These are phyloP conservation scores for Heliconius cydno DNA, from an alignment of 2,888 invertebrate species.

Conservation along the genomic window DNA sequence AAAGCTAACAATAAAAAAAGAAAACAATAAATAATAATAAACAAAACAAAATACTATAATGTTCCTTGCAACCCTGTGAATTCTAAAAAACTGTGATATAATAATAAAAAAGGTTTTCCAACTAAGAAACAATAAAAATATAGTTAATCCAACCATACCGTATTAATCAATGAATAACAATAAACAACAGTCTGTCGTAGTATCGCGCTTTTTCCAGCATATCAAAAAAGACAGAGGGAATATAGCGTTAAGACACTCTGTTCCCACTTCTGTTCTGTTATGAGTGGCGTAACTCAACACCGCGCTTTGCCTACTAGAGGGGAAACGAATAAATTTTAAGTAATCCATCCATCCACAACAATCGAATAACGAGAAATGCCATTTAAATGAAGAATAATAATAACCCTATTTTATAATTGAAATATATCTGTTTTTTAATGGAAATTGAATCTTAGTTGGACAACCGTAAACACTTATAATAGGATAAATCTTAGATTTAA, in stretches of 20 bases:
- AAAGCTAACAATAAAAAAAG: slow-evolving; percentile 19
- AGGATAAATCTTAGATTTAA: slow-evolving; percentile 70
- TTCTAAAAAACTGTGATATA: slow-evolving; percentile 73
- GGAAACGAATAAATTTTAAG: too few species aligned
- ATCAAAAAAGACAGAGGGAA: too few species aligned
- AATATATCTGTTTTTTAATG: background rate
- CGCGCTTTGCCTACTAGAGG: too few species aligned
- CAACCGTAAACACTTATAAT: slow-evolving; percentile 58
- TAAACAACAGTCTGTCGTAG: background rate
- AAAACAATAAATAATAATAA: slow-evolving; percentile 42
- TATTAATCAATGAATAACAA: background rate
- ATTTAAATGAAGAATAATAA: background rate
- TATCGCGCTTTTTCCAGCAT: too few species aligned
- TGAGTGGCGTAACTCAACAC: too few species aligned
- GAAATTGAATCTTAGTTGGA: slow-evolving; percentile 48
- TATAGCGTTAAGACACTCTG: too few species aligned
- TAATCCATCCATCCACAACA: background rate
- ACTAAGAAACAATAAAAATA: slow-evolving; percentile 56
- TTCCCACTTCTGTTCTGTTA: too few species aligned
- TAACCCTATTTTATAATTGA: background rate
- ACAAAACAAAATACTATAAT: slow-evolving; percentile 54
- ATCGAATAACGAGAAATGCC: too few species aligned
- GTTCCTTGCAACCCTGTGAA: slow-evolving; percentile 75
- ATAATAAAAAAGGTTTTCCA: slow-evolving; percentile 59
- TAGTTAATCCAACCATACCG: background rate